Conservation (phyloP, 2,888 invertebrate genomes). For the Cataglyphis altisquamis region DNA sequence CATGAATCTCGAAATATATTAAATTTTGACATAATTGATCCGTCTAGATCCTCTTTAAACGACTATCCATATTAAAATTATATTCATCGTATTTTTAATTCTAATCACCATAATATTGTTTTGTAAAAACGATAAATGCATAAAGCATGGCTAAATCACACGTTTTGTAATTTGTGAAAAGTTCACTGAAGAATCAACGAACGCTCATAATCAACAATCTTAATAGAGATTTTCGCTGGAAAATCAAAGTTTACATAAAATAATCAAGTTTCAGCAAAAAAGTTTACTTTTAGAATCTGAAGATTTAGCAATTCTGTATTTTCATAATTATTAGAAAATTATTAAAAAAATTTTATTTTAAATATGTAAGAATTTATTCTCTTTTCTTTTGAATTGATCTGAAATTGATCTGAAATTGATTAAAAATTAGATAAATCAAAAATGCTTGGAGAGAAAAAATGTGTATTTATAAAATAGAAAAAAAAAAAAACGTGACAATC, state of each 20-base stretch:
- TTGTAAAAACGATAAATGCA: neutral
- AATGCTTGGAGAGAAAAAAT: neutral
- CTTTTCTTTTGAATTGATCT: neutral
- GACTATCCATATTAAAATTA: neutral
- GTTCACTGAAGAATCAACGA: neutral
- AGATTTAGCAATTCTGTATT: neutral
- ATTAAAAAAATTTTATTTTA: too few species aligned
- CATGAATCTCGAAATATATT: too few species aligned
- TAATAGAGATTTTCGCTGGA: constrained; percentile 1
- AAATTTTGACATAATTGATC: too few species aligned
- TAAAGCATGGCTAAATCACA: neutral
- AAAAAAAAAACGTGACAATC: neutral
- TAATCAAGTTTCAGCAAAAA: constrained; percentile 6
- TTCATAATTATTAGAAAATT: neutral
- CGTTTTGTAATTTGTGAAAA: neutral
- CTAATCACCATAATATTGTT: neutral
- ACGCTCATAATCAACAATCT: neutral
- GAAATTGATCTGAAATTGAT: neutral
- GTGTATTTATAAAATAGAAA: neutral
- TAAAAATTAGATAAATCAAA: neutral
- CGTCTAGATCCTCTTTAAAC: too few species aligned
- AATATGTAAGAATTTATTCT: neutral
- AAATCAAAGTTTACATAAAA: constrained; percentile 13
- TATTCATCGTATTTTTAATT: constrained; percentile 30
- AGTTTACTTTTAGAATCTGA: neutral